Evolutionary conservation across 1,140 invertebrate genomes (phyloP).

Genomic region (Drosophila nigromelanica): DNA sequence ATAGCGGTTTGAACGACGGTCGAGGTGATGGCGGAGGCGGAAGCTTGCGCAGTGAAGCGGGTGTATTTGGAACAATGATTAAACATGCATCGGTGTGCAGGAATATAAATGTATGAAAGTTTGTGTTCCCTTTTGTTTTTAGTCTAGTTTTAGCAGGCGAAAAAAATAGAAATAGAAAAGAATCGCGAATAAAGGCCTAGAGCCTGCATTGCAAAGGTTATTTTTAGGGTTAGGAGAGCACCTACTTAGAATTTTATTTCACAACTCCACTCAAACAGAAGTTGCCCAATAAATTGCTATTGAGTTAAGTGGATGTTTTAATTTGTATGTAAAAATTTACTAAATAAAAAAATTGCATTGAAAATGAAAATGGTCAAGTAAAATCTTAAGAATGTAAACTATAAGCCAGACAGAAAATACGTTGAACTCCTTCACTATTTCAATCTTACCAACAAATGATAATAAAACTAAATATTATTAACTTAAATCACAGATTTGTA

Average conservation of each 20-base stretch:
- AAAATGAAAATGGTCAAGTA: too few species aligned
- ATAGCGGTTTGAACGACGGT: conserved; percentile 7
- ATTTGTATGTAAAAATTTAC: too few species aligned
- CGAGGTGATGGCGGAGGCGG: not conserved
- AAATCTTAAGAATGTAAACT: too few species aligned
- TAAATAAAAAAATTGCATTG: too few species aligned
- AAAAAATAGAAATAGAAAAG: not conserved
- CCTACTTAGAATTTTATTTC: not conserved
- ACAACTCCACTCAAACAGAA: not conserved
- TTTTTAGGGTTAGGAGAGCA: conserved; percentile 18
- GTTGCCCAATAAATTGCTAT: not conserved
- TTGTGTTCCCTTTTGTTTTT: conserved; percentile 12
- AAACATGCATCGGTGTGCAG: conserved; percentile 38
- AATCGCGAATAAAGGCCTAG: not conserved
- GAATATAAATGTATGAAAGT: conserved; percentile 3
- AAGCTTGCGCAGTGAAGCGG: not conserved
- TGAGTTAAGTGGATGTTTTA: not conserved
- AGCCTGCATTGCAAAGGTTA: conserved; percentile 7
- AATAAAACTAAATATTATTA: too few species aligned
- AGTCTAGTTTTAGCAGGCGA: conserved; percentile 24
- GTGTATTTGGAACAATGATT: conserved; percentile 40
- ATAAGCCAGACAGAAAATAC: too few species aligned
- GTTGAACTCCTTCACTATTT: too few species aligned
- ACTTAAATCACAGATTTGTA: too few species aligned
- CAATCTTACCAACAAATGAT: too few species aligned